Conservation (phyloP, 2,797 vertebrate species). For the Cuculus canorus region DNA sequence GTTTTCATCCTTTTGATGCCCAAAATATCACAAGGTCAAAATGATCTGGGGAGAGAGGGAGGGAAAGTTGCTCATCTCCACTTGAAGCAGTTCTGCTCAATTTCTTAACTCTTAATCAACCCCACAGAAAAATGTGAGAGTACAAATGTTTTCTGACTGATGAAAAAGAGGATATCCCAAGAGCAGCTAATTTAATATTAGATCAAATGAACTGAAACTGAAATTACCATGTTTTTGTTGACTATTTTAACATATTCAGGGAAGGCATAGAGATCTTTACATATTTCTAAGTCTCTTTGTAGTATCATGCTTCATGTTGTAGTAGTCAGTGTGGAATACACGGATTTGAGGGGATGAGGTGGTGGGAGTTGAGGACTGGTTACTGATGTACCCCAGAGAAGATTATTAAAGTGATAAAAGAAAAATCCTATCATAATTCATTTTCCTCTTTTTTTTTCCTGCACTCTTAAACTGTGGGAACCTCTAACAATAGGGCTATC, state of each 20-base stretch:
- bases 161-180: slow-evolving; percentile 53
- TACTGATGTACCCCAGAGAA: slow-evolving; percentile 52
- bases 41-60: not conserved
- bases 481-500: slow-evolving; percentile 8
- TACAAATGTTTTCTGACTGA: slow-evolving; percentile 53
- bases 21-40: slow-evolving; percentile 40
- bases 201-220: slow-evolving; percentile 61
- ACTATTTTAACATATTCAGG: slow-evolving; percentile 67
- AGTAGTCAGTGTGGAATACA: slow-evolving; percentile 53
- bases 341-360: slow-evolving; percentile 32
- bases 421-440: slow-evolving; percentile 39
- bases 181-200: slow-evolving; percentile 69
- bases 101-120: slow-evolving; percentile 57
- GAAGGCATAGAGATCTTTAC: slow-evolving; percentile 52
- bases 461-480: not conserved
- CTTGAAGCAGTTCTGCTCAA: slow-evolving; percentile 36
- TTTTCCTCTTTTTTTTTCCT: not conserved
- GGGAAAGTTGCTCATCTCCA: slow-evolving; percentile 9
- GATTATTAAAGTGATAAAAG: slow-evolving; percentile 55
- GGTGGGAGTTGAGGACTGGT: slow-evolving; percentile 1
- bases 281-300: slow-evolving; percentile 66
- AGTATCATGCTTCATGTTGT: slow-evolving; percentile 50
- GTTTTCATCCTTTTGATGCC: not conserved
- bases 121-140: slow-evolving; percentile 23
- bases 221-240: slow-evolving; percentile 73